Percentiles rank a stretch among this genome's conserved stretches.
Evolutionary conservation across 2,113 vertebrate genomes (phyloP).

Genomic region (Addax nasomaculatus): DNA sequence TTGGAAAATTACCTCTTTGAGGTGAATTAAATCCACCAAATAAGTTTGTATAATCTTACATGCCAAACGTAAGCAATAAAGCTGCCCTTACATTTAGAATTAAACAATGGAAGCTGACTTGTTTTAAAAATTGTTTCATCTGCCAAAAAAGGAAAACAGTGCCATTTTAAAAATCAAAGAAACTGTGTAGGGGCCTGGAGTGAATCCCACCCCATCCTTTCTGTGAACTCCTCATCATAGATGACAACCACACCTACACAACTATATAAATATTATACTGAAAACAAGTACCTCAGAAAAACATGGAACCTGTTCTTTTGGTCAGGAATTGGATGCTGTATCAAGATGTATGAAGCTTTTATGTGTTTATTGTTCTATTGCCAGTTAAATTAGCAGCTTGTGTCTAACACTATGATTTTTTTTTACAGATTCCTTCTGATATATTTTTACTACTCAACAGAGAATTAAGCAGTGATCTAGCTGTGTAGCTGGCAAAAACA

Average conservation of each 20-base stretch:
- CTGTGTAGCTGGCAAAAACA: background rate
- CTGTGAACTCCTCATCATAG: background rate
- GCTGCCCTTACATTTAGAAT: background rate
- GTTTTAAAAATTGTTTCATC: background rate
- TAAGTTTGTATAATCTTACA: background rate
- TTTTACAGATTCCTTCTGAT: background rate
- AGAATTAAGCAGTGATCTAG: background rate
- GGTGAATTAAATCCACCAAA: constrained; percentile 18
- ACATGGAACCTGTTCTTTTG: background rate
- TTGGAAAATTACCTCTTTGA: constrained; percentile 38
- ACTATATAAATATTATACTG: background rate
- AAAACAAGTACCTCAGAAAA: background rate
- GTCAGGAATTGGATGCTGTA: background rate
- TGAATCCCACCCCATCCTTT: background rate
- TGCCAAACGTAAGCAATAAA: background rate
- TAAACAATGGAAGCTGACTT: background rate
- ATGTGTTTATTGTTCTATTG: background rate
- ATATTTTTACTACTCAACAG: background rate
- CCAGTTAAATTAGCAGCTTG: background rate
- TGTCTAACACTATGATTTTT: background rate
- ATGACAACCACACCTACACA: background rate
- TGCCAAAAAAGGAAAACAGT: background rate
- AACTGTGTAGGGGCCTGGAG: background rate
- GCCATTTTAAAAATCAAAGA: background rate
- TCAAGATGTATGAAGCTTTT: background rate